Base-by-base conservation (phyloP, 2,113 vertebrate species). In the Aleadryas rufinucha region DNA sequence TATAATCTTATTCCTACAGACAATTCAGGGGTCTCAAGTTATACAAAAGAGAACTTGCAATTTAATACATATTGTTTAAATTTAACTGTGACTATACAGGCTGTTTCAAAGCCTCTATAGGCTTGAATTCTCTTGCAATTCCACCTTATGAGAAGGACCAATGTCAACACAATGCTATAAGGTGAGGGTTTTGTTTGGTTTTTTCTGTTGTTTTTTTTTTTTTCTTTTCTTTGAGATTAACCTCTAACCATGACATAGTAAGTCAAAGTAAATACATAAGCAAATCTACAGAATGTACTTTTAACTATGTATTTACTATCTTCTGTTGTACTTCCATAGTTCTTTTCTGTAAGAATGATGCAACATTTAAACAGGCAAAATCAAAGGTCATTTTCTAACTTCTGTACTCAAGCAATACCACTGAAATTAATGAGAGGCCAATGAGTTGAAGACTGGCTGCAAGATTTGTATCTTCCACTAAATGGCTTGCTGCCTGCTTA, bases 161-260 rank as follows among this genome's bases (percentile, higher is more conserved):
- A n/a, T 54, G 53, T 42, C 75, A 85, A 76, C 15, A 1, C 15
- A 76, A 5, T 28, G 28, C 24, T 74, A 15, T n/a, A 77, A 80
- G 10, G 35, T 42, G 49, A 11, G 4, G 2, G 0, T 6, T 76
- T 52, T 37, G 7, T 26, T 76, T 24, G 2, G 4, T 3, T 44
- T 37, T 53, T 81, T 47, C 39, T 56, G 13, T 65, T 11, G 5
- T 6, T 10, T 30, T 56, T 28, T 13, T 52, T 45, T 13, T 53
- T 45, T 22, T 57, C 14, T 68, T 69, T 35, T 10, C 14, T 68
- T 20, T 50, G 31, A 79, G 37, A 89, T 82, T 76, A 82, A 60
- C 13, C 4, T 41, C 63, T 82, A 87, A 87, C 21, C 5, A 20
- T 28, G 15, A 37, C 37, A 87, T 2, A 56, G 6, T 14, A 83